A percentile compares a stretch with the other conserved stretches of the same genome.
Conservation (phyloP, 2,888 invertebrate species). For the Notodonta dromedarius region DNA sequence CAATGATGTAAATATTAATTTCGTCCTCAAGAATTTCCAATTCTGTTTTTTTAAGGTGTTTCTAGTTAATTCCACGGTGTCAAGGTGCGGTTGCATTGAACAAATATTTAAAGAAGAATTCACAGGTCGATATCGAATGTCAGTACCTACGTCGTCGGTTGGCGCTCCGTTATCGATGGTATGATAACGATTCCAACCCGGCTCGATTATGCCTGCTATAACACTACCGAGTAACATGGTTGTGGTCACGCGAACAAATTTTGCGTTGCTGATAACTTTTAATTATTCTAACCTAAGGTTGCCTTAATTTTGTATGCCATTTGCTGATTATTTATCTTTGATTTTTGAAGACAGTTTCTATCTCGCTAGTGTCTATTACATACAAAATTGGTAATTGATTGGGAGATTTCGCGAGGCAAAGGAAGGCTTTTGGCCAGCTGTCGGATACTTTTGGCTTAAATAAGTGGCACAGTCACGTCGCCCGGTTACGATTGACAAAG, state of each 20-base stretch:
- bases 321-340: background rate
- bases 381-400: no score
- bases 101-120: slow-evolving; percentile 38
- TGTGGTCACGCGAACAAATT: slow-evolving; percentile 60
- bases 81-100: slow-evolving; percentile 27
- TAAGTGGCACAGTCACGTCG: no score
- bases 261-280: slow-evolving; percentile 56
- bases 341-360: background rate
- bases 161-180: slow-evolving; percentile 55
- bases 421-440: no score
- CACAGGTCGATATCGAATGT: slow-evolving; percentile 42
- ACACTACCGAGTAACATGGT: slow-evolving; percentile 59
- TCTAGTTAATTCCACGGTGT: slow-evolving; percentile 20
- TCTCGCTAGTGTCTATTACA: no score
- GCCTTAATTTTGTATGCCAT: slow-evolving; percentile 41
- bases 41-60: background rate
- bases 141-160: slow-evolving; percentile 15
- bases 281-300: slow-evolving; percentile 52
- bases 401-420: no score
- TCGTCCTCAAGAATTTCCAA: no score
- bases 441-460: no score
- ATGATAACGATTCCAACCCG: slow-evolving; percentile 60
- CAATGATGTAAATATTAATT: no score
- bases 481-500: no score
- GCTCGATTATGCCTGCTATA: slow-evolving; percentile 50